Evolutionary conservation across 2,888 invertebrate genomes (phyloP).

Genomic region (Dichetophora obliterata): DNA sequence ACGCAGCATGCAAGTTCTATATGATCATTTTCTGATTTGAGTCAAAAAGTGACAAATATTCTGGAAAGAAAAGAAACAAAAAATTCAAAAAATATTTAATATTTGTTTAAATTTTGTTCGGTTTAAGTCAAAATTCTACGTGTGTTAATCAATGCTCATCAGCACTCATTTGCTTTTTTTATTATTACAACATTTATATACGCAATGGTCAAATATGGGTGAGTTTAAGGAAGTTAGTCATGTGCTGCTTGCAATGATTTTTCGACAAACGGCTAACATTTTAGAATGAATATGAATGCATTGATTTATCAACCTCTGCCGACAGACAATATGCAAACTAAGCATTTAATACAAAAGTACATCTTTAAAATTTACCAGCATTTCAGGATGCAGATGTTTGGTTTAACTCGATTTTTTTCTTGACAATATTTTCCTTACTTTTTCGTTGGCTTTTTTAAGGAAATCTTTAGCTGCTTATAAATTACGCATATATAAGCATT

Average conservation of each 20-base stretch:
- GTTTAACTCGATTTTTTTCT: no score
- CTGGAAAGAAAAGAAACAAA: not conserved
- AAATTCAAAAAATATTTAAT: slow-evolving; percentile 5
- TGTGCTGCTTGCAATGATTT: not conserved
- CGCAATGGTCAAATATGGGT: not conserved
- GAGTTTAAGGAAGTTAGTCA: not conserved
- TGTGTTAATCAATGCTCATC: slow-evolving; percentile 14
- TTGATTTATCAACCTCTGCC: no score
- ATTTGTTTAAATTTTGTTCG: not conserved
- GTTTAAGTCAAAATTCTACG: not conserved
- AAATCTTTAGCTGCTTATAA: no score
- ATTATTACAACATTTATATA: not conserved
- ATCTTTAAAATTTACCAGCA: no score
- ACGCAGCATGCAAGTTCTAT: slow-evolving; percentile 3
- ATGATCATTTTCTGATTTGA: not conserved
- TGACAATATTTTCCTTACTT: no score
- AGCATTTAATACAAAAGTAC: no score
- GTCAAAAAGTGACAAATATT: not conserved
- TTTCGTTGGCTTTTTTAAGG: no score
- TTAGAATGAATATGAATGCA: no score
- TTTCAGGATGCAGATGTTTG: no score
- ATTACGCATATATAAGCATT: no score
- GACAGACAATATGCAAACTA: no score
- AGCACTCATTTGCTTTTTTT: not conserved
- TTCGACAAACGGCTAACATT: no score